Evolutionary conservation across 2,888 invertebrate genomes (phyloP), one percentile per base, ranked within the genome.

Genomic region (Phasia obesa): DNA sequence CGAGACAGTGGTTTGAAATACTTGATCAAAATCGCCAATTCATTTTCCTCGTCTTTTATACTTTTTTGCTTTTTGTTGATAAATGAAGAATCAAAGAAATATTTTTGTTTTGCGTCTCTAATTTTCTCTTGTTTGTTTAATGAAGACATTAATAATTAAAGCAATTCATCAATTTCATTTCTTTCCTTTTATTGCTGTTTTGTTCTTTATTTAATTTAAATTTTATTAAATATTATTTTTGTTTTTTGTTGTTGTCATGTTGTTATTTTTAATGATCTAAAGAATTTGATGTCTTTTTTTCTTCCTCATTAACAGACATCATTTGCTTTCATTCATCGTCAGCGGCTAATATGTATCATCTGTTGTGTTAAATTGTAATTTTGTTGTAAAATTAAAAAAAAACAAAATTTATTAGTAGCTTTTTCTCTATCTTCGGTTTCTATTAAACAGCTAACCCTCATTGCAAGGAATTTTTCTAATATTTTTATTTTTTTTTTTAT

Each of bases 141-240:
- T 83, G 49, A 79, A 83, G 83, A 83, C 83, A 71, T 83, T 78
- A 75, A 79, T 76, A 65, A 69, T 70, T 35, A 75, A 64, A 71
- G 79, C 79, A 71, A 83, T 83, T 79, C 83, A 83, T 83, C 83
- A 83, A 83, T 76, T 79, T 80, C 31, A 74, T 75, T 44, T 55
- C 25, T 55, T 73, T 60, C 38, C 15, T 47, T 71, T 31, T 67
- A n/a, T 70, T 51, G 23, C 25, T 74, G 25, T 62, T 67, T 70
- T 59, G 67, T 25, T 67, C 71, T 57, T 83, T 79, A 83, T 79
- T 83, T 79, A 83, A 83, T 83, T 79, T 83, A 79, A 83, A 83
- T 83, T 83, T 79, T n/a, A 71, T 60, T 69, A 64, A 31, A 57
- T 70, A 53, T 31, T 19, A 25, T 38, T 64, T 62, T 47, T 62